Evolutionary conservation across 1,140 invertebrate genomes (phyloP).

Genomic region (Hypsibius dujardini): DNA sequence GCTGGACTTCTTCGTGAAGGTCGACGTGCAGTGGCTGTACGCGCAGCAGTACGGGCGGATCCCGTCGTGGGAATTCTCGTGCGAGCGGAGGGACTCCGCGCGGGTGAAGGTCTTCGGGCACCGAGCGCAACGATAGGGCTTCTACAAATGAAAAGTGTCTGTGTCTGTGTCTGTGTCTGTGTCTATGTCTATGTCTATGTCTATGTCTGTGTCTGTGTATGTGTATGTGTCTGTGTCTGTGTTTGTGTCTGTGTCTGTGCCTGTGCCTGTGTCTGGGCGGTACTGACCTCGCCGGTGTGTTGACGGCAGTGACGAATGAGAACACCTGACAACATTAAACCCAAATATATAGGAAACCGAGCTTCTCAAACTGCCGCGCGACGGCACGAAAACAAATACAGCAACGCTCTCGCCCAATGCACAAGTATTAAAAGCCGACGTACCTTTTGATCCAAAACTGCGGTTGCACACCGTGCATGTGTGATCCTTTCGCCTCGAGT

Average conservation of each 20-base stretch:
- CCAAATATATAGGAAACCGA: background rate
- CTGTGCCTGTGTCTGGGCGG: background rate
- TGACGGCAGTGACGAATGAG: background rate
- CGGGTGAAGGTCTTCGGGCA: background rate
- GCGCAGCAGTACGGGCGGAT: slow-evolving; percentile 5
- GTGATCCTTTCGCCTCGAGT: slow-evolving; percentile 18
- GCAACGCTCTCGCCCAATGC: background rate
- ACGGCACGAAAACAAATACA: background rate
- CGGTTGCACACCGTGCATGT: slow-evolving; percentile 18
- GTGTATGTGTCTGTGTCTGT: background rate
- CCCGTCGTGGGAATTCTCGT: slow-evolving; percentile 9
- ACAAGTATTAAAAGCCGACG: background rate
- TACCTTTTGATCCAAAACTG: background rate
- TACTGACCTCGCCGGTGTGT: slow-evolving; percentile 7
- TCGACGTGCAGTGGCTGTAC: slow-evolving; percentile 29
- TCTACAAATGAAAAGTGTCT: background rate
- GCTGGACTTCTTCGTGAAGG: slow-evolving; percentile 16
- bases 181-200: too few relatives aligned
- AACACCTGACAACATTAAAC: background rate
- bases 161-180: background rate
- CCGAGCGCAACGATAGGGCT: background rate
- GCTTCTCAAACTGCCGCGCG: background rate
- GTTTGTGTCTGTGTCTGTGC: background rate
- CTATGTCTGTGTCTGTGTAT: too few relatives aligned
- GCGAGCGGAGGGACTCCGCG: background rate